Percentiles rank a stretch among this genome's conserved stretches.
Evolutionary conservation across 1,140 invertebrate genomes (phyloP).

Genomic region (Trichonephila clavata): DNA sequence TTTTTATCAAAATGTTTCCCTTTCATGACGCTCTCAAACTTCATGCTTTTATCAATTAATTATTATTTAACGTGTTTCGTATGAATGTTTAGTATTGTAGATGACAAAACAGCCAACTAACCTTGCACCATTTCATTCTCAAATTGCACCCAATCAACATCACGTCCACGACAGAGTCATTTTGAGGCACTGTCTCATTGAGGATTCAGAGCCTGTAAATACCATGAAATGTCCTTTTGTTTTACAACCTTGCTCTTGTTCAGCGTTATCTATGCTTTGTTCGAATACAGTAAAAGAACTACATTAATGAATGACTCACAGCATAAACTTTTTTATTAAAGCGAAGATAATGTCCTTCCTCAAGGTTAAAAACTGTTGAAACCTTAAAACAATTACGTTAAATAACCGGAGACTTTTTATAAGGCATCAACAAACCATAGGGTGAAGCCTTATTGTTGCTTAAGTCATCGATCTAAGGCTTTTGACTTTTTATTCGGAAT

Average conservation of each 20-base stretch:
- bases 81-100: too few species aligned
- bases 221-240: background rate
- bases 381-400: conserved; percentile 18
- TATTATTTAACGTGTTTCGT: too few species aligned
- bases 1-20: too few species aligned
- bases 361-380: conserved; percentile 15
- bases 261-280: background rate
- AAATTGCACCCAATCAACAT: background rate
- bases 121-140: background rate
- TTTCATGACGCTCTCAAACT: too few species aligned
- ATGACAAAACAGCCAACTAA: too few species aligned
- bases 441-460: background rate
- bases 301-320: conserved; percentile 3
- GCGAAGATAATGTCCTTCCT: background rate
- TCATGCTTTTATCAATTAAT: too few species aligned
- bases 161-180: background rate
- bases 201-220: background rate
- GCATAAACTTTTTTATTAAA: background rate
- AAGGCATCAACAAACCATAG: background rate
- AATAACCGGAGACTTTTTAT: background rate
- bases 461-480: background rate
- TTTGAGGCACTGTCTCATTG: background rate
- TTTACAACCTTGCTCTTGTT: background rate
- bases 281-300: background rate
- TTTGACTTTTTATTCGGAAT: background rate